Evolutionary conservation across 2,888 invertebrate species (phyloP), one percentile per base, ranked within the genome.

Genomic region (Eurytoma adleriae): DNA sequence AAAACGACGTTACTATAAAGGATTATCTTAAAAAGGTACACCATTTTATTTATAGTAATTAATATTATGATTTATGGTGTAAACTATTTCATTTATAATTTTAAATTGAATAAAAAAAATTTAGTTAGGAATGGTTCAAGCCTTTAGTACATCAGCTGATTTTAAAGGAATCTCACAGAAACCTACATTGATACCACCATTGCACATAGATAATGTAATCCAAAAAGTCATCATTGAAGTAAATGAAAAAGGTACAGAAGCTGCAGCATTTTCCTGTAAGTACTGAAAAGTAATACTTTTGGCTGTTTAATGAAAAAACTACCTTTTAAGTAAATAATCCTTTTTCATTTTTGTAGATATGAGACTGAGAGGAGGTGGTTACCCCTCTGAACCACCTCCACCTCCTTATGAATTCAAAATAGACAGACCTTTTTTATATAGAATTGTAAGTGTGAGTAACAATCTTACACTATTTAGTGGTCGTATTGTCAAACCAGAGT

Each of bases 381-480:
- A n/a, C n/a, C n/a, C n/a, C n/a, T n/a, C n/a, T n/a, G n/a, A n/a
- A n/a, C 20, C 7, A 20, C 7, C 50, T 12, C 12, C 20, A 20
- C 18, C 18, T 20, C 12, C 12, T 57, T 18, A 10, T 10, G 20
- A 57, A 10, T 57, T 57, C 18, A 20, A 57, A 16, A 13, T 57
- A 27, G n/a, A 62, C 30, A 62, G 14, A 62, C 30, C 27, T 27
- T 62, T 62, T 27, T 14, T 62, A 3, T 62, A 30, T 30, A 16
- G 30, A 27, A 62, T 62, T 27, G 30, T 62, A 27, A 16, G 30
- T 13, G 18, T 18, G 27, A 62, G n/a, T 30, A 30, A 16, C 7
- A 62, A 62, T 62, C 16, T 62, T 3, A 62, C 62, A 16, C 61
- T 62, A 27, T 62, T 62, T 57, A 57, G 57, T 24, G 24, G 57